Evolutionary conservation across 2,888 invertebrate genomes (phyloP).

Genomic region (Cephus sareptanus): DNA sequence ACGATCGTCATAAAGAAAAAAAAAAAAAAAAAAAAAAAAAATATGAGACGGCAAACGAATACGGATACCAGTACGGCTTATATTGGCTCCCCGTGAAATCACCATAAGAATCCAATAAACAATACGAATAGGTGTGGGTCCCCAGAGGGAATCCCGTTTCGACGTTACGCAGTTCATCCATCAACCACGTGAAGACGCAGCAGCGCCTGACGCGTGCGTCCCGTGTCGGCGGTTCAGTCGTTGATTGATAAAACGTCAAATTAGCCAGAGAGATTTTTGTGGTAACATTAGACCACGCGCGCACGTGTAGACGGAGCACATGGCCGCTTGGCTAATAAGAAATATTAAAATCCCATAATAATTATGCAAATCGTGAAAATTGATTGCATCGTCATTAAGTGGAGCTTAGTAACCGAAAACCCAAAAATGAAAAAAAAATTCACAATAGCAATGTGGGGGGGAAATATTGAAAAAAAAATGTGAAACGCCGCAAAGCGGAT

Average conservation of each 20-base stretch:
- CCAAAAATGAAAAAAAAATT: no score
- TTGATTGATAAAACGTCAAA: slow-evolving; percentile 64
- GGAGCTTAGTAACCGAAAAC: no score
- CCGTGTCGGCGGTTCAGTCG: slow-evolving; percentile 28
- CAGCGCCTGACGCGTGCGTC: slow-evolving; percentile 17
- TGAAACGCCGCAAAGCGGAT: no score
- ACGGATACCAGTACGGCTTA: slow-evolving; percentile 16
- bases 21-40: not conserved
- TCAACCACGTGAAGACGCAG: slow-evolving; percentile 36
- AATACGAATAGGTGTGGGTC: slow-evolving; percentile 38
- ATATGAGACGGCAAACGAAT: slow-evolving; percentile 9
- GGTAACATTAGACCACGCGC: slow-evolving; percentile 16
- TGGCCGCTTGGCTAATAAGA: no score
- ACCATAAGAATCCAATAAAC: slow-evolving; percentile 59
- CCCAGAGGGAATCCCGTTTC: slow-evolving; percentile 47
- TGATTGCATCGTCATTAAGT: no score
- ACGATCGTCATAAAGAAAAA: not conserved
- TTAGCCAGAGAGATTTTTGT: slow-evolving; percentile 49
- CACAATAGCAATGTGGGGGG: no score
- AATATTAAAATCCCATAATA: no score
- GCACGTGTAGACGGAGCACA: no score
- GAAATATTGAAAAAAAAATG: no score
- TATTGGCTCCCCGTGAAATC: slow-evolving; percentile 42
- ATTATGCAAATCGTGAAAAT: no score
- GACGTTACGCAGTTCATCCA: slow-evolving; percentile 48